Percentiles rank a stretch among this genome's conserved stretches.
These are phyloP conservation scores for Trididemnum miniatum DNA, from an alignment of 23 tunicate species.

Conservation along the genomic window DNA sequence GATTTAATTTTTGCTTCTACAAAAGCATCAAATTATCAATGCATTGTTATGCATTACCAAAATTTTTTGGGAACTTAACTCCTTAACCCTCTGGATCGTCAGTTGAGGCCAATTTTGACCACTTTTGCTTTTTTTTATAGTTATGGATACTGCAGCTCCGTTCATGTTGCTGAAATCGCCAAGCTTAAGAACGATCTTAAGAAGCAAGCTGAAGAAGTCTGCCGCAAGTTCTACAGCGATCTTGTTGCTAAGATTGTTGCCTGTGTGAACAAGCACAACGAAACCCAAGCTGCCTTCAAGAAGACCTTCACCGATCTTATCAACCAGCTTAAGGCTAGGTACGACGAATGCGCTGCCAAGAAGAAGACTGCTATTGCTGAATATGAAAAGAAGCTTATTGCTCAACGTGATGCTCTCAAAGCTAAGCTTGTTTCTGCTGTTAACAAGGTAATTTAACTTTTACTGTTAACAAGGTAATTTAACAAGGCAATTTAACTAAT, in stretches of 20 bases:
- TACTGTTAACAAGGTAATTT: no score
- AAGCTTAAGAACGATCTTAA: constrained; percentile 22
- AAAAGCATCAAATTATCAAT: no score
- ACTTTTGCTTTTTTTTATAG: constrained; percentile 3
- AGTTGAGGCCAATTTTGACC: no score
- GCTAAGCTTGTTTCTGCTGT: not conserved
- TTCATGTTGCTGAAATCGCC: constrained; percentile 4
- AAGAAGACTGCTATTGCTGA: constrained; percentile 48
- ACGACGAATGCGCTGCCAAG: constrained; percentile 34
- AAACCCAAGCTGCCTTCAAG: constrained; percentile 21
- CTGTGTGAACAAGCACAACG: not conserved
- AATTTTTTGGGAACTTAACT: no score
- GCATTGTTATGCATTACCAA: no score
- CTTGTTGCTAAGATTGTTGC: constrained; percentile 11
- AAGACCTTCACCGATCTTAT: not conserved
- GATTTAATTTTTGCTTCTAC: no score
- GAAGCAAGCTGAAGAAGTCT: not conserved
- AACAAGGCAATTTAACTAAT: no score
- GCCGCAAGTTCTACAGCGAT: constrained; percentile 4
- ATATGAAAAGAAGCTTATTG: constrained; percentile 45
- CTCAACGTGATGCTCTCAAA: constrained; percentile 14
- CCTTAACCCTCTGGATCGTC: no score
- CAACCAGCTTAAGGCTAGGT: constrained; percentile 11
- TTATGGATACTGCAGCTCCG: not conserved
- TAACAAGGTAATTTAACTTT: not conserved